phyloP scores from a whole-genome alignment of 2,888 invertebrate species.

The Macaria liturata region DNA sequence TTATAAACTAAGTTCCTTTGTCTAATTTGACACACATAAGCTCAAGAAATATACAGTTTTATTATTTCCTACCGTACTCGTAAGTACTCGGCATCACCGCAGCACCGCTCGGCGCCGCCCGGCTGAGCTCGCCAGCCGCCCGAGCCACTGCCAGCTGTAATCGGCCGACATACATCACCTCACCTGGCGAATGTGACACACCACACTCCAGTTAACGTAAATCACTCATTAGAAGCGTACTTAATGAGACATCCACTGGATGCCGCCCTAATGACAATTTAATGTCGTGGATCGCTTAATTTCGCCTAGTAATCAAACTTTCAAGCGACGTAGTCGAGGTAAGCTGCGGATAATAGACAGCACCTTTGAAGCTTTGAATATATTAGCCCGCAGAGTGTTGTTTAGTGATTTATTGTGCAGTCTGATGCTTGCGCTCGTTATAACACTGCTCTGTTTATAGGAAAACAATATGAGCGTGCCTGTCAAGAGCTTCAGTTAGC shows the following conservation, averaged over 20 bases:
- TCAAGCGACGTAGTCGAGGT: slow-evolving; percentile 54
- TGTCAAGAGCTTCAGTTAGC: no score
- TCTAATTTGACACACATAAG: no score
- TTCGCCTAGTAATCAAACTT: slow-evolving; percentile 72
- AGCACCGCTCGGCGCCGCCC: no score
- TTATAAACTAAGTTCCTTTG: no score
- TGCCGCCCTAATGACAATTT: slow-evolving; percentile 73
- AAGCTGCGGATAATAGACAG: slow-evolving; percentile 64
- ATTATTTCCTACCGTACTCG: no score
- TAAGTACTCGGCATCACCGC: no score
- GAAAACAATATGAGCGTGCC: no score
- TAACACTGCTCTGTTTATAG: not conserved
- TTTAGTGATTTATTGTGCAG: slow-evolving; percentile 58
- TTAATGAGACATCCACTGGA: slow-evolving; percentile 64
- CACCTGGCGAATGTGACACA: slow-evolving; percentile 53
- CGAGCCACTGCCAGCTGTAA: slow-evolving; percentile 31
- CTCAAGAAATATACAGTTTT: no score
- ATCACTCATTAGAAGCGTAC: slow-evolving; percentile 68
- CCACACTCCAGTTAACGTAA: slow-evolving; percentile 67
- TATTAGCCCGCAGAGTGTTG: slow-evolving; percentile 59
- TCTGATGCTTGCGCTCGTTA: slow-evolving; percentile 19
- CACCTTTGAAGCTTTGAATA: slow-evolving; percentile 62
- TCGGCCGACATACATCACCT: slow-evolving; percentile 51
- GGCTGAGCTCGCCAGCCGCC: slow-evolving; percentile 37
- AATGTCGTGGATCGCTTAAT: slow-evolving; percentile 70